A percentile compares a stretch with the other conserved stretches of the same genome.
Conservation (phyloP, 2,113 vertebrate genomes). For the Apteryx mantelli region DNA sequence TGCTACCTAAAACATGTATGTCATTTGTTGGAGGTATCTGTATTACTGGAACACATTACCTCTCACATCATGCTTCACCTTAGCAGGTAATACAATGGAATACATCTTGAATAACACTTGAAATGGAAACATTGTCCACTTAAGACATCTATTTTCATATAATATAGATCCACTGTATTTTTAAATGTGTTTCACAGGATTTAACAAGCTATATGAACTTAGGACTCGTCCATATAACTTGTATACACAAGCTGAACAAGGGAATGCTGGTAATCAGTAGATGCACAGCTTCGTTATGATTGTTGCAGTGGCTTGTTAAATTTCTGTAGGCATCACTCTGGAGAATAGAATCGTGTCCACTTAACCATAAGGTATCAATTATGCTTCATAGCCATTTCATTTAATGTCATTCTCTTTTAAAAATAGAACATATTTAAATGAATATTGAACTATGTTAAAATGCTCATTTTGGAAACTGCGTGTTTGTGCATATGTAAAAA, state of each 20-base stretch:
- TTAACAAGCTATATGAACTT: neutral
- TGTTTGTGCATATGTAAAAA: neutral
- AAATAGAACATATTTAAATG: fast-evolving
- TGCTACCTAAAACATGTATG: neutral
- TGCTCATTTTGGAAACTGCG: neutral
- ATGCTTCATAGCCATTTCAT: neutral
- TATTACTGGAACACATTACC: neutral
- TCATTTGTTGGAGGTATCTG: neutral
- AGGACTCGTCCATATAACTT: neutral
- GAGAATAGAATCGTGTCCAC: neutral
- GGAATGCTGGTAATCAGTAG: neutral
- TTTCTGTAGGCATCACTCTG: neutral
- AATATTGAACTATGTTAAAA: neutral
- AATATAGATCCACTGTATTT: neutral
- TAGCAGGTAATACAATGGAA: neutral
- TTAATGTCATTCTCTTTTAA: neutral
- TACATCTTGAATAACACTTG: neutral
- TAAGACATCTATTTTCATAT: neutral
- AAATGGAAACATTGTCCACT: neutral
- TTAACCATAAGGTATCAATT: neutral
- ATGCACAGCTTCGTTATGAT: neutral
- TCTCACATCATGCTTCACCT: neutral
- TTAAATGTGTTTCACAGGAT: neutral
- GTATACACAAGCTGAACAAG: neutral
- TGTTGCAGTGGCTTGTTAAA: neutral